Percentiles rank a stretch among this genome's conserved stretches.
These are phyloP conservation scores for Lepus oiostolus DNA, from an alignment of 2,797 vertebrate genomes.

Conservation along the genomic window DNA sequence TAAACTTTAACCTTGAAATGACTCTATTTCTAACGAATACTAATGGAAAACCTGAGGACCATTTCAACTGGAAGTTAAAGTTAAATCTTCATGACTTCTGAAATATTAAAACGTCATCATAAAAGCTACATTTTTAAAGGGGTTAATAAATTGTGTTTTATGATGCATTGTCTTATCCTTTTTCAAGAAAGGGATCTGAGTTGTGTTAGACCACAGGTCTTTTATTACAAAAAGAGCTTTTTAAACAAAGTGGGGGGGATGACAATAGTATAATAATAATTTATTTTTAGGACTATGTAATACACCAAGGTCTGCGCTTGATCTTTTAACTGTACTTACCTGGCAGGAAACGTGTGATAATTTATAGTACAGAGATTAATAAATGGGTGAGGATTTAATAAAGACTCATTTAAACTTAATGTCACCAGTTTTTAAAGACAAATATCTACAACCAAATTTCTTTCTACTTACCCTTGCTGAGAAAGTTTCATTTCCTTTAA, in stretches of 20 bases:
- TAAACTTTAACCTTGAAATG: slow-evolving; percentile 73
- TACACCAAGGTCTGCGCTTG: slow-evolving; percentile 37
- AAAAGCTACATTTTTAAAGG: slow-evolving; percentile 83
- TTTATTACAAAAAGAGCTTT: slow-evolving; percentile 6
- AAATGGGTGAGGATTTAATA: slow-evolving; percentile 69
- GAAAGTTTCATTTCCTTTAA: slow-evolving; percentile 71
- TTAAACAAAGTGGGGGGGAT: slow-evolving; percentile 70
- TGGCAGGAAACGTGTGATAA: slow-evolving; percentile 58
- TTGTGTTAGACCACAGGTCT: slow-evolving; percentile 42
- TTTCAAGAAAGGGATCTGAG: slow-evolving; percentile 72
- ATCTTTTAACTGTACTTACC: slow-evolving; percentile 67
- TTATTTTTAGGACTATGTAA: slow-evolving; percentile 66
- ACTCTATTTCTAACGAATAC: slow-evolving; percentile 83
- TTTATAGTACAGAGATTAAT: slow-evolving; percentile 75
- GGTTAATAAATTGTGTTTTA: slow-evolving; percentile 75
- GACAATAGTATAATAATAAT: neutral
- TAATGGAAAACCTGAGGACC: slow-evolving; percentile 71
- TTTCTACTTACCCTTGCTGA: slow-evolving; percentile 47
- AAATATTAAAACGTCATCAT: slow-evolving; percentile 86
- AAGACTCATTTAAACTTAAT: slow-evolving; percentile 71
- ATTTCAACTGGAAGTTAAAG: slow-evolving; percentile 77
- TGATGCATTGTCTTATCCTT: slow-evolving; percentile 58
- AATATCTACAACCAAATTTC: slow-evolving; percentile 68
- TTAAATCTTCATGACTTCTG: slow-evolving; percentile 83
- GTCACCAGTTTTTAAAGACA: slow-evolving; percentile 67